These are phyloP conservation scores for Eufriesea mexicana DNA, from an alignment of 1,140 invertebrate genomes.

Conservation along the genomic window DNA sequence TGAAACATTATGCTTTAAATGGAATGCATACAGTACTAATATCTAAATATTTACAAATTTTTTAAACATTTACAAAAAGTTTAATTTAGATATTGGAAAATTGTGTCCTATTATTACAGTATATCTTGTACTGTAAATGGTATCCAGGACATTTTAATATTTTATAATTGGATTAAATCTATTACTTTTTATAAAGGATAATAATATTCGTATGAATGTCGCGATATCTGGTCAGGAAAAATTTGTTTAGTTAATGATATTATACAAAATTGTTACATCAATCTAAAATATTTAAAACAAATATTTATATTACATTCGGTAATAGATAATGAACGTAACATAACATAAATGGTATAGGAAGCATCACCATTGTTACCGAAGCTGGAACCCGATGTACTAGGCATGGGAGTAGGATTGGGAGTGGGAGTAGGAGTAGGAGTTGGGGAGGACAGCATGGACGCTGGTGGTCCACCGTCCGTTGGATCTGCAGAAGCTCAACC, in stretches of 20 bases:
- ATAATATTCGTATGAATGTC: neutral
- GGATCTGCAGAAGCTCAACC: conserved; percentile 86
- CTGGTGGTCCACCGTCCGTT: conserved; percentile 88
- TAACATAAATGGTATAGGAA: conserved; percentile 82
- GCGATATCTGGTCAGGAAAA: neutral
- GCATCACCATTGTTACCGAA: conserved; percentile 83
- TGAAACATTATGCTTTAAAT: conserved; percentile 54
- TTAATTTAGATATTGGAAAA: neutral
- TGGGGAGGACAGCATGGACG: conserved; percentile 82
- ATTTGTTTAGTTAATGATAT: conserved; percentile 6
- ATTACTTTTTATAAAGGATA: neutral
- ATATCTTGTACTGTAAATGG: neutral
- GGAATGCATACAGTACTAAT: conserved; percentile 58
- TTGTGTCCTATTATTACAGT: neutral
- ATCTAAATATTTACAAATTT: conserved; percentile 17
- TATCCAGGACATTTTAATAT: neutral
- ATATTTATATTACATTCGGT: conserved; percentile 55
- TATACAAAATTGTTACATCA: conserved; percentile 23
- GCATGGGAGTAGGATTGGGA: conserved; percentile 82
- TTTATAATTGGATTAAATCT: conserved; percentile 19
- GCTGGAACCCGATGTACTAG: conserved; percentile 83
- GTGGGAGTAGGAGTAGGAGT: conserved; percentile 83
- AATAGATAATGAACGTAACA: conserved; percentile 68
- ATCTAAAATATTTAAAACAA: conserved; percentile 26
- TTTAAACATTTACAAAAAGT: neutral